Conservation (phyloP, 2,113 vertebrate species). For the Vireo altiloquus region DNA sequence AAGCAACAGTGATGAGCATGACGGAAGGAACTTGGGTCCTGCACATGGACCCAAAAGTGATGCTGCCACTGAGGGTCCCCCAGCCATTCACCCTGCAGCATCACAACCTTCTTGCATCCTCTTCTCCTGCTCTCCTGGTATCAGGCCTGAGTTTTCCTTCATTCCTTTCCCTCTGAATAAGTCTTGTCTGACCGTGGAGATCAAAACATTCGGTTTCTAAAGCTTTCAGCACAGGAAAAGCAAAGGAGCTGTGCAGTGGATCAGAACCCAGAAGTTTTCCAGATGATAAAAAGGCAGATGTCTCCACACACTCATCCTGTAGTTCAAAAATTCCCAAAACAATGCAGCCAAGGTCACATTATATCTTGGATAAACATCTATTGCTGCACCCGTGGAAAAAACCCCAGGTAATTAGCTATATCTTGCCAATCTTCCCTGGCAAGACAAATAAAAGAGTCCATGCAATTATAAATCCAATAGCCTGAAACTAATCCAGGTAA, state of each 20-base stretch:
- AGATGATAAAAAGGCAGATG: background rate
- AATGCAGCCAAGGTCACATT: background rate
- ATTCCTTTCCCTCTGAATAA: background rate
- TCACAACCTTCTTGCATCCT: rapidly evolving
- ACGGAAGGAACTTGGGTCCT: background rate
- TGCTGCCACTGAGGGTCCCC: rapidly evolving
- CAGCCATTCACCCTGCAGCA: rapidly evolving
- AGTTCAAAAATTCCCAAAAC: background rate
- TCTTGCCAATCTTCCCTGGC: background rate
- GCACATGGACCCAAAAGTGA: background rate
- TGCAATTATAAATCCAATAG: background rate
- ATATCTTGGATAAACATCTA: background rate
- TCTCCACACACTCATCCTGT: background rate
- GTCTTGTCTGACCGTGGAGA: background rate
- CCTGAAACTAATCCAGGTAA: background rate
- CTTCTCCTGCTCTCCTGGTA: background rate
- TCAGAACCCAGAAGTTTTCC: background rate
- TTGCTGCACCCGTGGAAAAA: background rate
- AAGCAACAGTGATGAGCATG: background rate
- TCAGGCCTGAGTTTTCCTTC: rapidly evolving
- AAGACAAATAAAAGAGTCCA: background rate
- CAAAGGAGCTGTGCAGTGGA: background rate
- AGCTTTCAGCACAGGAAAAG: background rate
- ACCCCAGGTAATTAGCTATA: rapidly evolving
- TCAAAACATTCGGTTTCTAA: rapidly evolving